Percentiles rank a stretch among this genome's conserved stretches.
phyloP scores from a whole-genome alignment of 2,113 vertebrate genomes.

The Talpa occidentalis region DNA sequence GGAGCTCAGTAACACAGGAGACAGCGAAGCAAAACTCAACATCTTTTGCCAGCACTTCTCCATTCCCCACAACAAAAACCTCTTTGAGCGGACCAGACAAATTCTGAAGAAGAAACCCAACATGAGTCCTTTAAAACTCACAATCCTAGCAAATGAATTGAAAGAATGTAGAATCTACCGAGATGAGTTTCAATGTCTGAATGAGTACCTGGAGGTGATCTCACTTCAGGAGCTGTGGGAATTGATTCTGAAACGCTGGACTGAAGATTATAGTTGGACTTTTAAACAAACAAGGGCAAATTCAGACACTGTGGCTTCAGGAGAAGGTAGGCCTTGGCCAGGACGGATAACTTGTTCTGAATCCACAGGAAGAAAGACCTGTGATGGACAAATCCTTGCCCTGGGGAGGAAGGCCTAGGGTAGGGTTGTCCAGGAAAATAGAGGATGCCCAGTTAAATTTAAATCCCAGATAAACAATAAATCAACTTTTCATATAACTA shows the following conservation, averaged over 20 bases:
- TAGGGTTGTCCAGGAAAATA: too few species aligned
- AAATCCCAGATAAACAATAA: neutral
- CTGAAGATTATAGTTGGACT: conserved; percentile 77
- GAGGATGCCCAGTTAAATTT: neutral
- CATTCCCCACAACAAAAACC: neutral
- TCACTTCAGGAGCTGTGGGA: conserved; percentile 77
- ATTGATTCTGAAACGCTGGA: conserved; percentile 71
- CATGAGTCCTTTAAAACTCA: conserved; percentile 67
- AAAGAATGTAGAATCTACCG: conserved; percentile 50
- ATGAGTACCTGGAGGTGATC: conserved; percentile 62
- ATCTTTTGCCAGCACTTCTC: conserved; percentile 62
- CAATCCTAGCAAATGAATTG: conserved; percentile 70
- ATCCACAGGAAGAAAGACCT: neutral
- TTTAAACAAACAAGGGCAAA: neutral
- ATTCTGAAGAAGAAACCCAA: conserved; percentile 53
- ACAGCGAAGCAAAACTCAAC: conserved; percentile 14
- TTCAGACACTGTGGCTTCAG: neutral
- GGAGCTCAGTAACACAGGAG: neutral
- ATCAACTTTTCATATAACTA: neutral
- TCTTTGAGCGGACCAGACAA: conserved; percentile 10
- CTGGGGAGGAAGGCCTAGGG: neutral
- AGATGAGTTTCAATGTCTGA: conserved; percentile 56
- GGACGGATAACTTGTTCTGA: neutral
- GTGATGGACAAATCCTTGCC: neutral
- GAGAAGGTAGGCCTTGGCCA: conserved; percentile 14